Evolutionary conservation across 2,113 vertebrate genomes (phyloP), one percentile per base, ranked within the genome.

Genomic region (Carlito syrichta): DNA sequence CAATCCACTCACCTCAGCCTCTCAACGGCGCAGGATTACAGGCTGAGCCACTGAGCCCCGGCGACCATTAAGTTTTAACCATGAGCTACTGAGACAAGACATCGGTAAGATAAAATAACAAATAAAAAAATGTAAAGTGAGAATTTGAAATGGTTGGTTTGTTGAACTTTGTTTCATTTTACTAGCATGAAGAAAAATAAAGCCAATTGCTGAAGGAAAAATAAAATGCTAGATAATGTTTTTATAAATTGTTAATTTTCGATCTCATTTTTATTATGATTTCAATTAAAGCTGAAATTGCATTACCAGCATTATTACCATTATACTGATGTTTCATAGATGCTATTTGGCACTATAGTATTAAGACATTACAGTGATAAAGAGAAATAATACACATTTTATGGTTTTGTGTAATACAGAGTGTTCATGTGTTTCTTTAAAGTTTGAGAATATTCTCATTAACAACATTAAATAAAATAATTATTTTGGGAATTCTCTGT

Each of bases 1-100:
- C n/a, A n/a, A n/a, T n/a, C n/a, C n/a, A n/a, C n/a, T n/a, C n/a
- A n/a, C n/a, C n/a, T n/a, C n/a, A n/a, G n/a, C n/a, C n/a, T n/a
- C n/a, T n/a, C n/a, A n/a, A n/a, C n/a, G n/a, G n/a, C n/a, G n/a
- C n/a, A n/a, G n/a, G n/a, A n/a, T n/a, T n/a, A n/a, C n/a, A n/a
- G n/a, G n/a, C n/a, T n/a, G n/a, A n/a, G n/a, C n/a, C n/a, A n/a
- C n/a, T n/a, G n/a, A n/a, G n/a, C n/a, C n/a, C n/a, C n/a, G n/a
- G n/a, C n/a, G 35, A 85, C 35, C 17, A 84, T 96, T 96, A 92
- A 20, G 1, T 94, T 97, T 86, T 97, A n/a, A 43, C 35, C 97
- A 60, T 38, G 30, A 43, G n/a, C 9, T 92, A 43, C 32, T 54
- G 69, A 97, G n/a, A 84, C 94, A 40, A 96, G 54, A 86, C 5